Percentiles rank a stretch among this genome's conserved stretches.
phyloP scores from a whole-genome alignment of 2,797 vertebrate genomes.

The Coregonus ussuriensis region DNA sequence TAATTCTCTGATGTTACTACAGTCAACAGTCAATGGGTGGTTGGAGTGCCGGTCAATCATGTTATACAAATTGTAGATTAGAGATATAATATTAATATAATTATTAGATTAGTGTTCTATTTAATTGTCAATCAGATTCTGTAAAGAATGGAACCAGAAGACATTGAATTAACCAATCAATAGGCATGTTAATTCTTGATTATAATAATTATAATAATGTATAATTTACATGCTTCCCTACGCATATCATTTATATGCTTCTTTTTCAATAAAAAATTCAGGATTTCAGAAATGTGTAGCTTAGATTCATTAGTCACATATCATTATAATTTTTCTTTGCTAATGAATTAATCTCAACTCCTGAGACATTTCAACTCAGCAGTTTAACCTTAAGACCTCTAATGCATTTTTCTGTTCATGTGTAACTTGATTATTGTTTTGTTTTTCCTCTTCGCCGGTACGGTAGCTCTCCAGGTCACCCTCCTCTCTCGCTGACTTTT shows the following conservation, averaged over 20 bases:
- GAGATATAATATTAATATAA: not conserved
- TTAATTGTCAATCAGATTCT: no score
- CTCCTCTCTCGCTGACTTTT: no score
- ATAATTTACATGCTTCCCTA: not conserved
- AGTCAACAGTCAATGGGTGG: constrained; percentile 29
- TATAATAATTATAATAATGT: not conserved
- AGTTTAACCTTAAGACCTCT: constrained; percentile 30
- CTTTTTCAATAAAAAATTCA: not conserved
- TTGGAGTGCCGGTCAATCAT: no score
- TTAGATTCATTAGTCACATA: no score
- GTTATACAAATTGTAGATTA: not conserved
- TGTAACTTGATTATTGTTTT: constrained; percentile 70
- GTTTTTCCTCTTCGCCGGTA: no score
- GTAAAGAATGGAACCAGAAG: no score
- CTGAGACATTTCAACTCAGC: constrained; percentile 37
- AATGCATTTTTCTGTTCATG: constrained; percentile 42
- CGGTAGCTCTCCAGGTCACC: no score
- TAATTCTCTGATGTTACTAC: no score
- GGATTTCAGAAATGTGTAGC: no score
- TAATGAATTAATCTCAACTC: not conserved
- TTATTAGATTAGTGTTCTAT: not conserved
- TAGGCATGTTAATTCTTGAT: not conserved
- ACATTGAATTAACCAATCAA: no score
- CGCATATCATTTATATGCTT: not conserved
- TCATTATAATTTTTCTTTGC: no score